Base-by-base conservation (phyloP, 35 echinoderm and acorn worm species). In the Chiridota heheva region DNA sequence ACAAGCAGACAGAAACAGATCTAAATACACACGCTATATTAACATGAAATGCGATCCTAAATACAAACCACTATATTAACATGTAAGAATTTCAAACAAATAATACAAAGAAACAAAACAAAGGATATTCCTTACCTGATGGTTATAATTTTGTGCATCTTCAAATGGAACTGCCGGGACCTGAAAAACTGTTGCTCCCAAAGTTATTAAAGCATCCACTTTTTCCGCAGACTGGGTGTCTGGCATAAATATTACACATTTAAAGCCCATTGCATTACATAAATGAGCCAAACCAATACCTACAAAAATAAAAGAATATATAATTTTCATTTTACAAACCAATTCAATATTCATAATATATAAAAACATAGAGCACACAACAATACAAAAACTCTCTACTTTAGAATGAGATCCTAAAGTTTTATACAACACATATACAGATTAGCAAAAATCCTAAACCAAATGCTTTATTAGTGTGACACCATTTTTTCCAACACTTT, bases 211-310 rank as follows among this genome's bases (percentile, higher is more conserved):
- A 40, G 90, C 61, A 69, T 91, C 85, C 2, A 97, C 73, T 57
- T 97, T 97, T 59, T 97, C 93, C 81, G 91, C 83, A 22, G 89
- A 91, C 46, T 97, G 93, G 49, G 72, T 97, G 30, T 97, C 55
- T 0, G 93, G 93, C 88, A 97, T 88, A 58, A 87, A 97, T 40
- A 97, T 91, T 7, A 97, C 89, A 63, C 84, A 87, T 58, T 91
- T 91, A 38, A 97, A 87, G 44, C 93, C 93, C 80, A 97, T 91
- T 29, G 93, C 88, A 28, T 97, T 97, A 60, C 93, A 97, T 73
- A 97, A 84, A 74, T 97, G 93, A 58, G 93, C 88, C 36, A 97
- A 67, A 20, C 93, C 93, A 26, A 97, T 97, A 42, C 93, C 91
- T 96, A 76, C 7, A 36, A 43, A 24, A 51, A 58, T 3, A 36